Conservation (phyloP, 2,797 vertebrate species). For the Coracias cyanogaster region DNA sequence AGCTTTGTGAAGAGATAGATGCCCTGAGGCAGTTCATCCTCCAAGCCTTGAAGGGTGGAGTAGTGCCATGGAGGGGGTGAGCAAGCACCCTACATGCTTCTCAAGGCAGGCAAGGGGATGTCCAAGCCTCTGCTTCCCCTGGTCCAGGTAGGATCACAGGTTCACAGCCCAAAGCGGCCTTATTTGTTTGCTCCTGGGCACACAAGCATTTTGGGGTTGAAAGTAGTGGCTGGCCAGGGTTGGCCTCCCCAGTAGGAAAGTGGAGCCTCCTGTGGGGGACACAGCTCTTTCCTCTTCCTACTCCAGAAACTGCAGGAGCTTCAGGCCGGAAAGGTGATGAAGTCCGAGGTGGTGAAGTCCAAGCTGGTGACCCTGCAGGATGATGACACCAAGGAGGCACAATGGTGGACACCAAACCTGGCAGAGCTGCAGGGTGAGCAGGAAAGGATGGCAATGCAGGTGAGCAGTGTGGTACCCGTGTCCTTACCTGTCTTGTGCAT, state of each 20-base stretch:
- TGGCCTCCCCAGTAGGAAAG: not conserved
- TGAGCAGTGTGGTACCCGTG: not conserved
- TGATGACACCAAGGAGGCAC: conserved; percentile 37
- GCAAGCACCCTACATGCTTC: not conserved
- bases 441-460: conserved; percentile 69
- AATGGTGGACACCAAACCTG: not conserved
- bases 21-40: conserved; percentile 75
- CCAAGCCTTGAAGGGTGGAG: conserved; percentile 73
- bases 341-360: conserved; percentile 17
- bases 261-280: not conserved
- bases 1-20: conserved; percentile 76
- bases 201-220: fast-evolving
- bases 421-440: conserved; percentile 26
- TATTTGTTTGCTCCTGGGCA: not conserved
- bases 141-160: not conserved
- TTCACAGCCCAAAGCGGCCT: not conserved
- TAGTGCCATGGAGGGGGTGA: conserved; percentile 76
- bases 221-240: not conserved
- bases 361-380: conserved; percentile 56
- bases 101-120: fast-evolving
- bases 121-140: not conserved
- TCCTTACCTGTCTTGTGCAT: not conserved
- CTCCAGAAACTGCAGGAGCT: conserved; percentile 77
- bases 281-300: not conserved
- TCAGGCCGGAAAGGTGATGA: not conserved